Percentiles rank a stretch among this genome's conserved stretches.
phyloP scores from a whole-genome alignment of 2,888 invertebrate species.

The Papilio gigon region DNA sequence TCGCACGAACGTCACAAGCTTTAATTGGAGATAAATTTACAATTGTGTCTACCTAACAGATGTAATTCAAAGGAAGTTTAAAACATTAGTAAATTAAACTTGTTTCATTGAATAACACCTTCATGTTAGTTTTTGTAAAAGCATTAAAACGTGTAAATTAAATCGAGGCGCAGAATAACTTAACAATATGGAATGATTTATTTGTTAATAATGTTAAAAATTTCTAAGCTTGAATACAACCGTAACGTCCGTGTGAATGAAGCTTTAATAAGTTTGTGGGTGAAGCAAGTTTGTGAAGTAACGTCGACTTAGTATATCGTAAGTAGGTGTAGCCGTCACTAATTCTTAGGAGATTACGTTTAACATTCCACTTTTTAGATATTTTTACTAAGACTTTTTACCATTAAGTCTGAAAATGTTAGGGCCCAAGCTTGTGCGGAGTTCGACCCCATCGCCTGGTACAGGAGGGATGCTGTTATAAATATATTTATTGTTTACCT shows the following conservation, averaged over 20 bases:
- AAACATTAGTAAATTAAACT: too few relatives aligned
- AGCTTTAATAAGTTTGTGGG: not conserved
- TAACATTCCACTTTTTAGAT: conserved; percentile 56
- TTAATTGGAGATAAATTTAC: too few relatives aligned
- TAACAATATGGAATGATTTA: not conserved
- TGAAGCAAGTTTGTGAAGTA: not conserved
- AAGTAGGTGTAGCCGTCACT: conserved; percentile 40
- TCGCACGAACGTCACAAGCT: not conserved
- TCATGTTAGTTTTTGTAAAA: too few relatives aligned
- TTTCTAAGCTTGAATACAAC: not conserved
- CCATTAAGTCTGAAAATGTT: conserved; percentile 48
- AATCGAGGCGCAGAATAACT: too few relatives aligned
- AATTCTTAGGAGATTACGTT: conserved; percentile 58
- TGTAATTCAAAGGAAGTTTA: too few relatives aligned
- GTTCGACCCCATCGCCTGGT: not conserved
- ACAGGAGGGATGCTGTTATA: conserved; percentile 20
- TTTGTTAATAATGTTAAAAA: not conserved
- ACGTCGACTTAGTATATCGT: not conserved
- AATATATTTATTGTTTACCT: conserved; percentile 8
- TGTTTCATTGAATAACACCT: too few relatives aligned
- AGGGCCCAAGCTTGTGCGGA: conserved; percentile 42
- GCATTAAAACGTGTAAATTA: too few relatives aligned
- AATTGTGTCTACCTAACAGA: too few relatives aligned
- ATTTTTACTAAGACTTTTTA: conserved; percentile 49
- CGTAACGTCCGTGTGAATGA: conserved; percentile 4